Conservation (phyloP, 2,797 vertebrate species). For the Enteromius argenteus region DNA sequence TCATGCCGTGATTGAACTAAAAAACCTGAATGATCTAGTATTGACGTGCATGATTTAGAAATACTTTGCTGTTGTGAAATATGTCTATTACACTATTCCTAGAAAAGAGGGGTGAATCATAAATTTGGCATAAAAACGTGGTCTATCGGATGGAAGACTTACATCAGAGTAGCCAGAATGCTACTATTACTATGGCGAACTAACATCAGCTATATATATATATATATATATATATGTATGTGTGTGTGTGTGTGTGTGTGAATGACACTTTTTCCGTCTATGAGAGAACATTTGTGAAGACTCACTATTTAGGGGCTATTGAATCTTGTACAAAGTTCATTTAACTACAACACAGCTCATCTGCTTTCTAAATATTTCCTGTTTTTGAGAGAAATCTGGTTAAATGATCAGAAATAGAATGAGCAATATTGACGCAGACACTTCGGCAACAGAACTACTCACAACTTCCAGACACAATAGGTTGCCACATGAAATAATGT, state of each 20-base stretch:
- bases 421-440: background rate
- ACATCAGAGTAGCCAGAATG: background rate
- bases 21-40: background rate
- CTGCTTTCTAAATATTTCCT: background rate
- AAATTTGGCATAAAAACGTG: background rate
- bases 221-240: background rate
- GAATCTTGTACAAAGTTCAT: background rate
- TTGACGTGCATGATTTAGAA: background rate
- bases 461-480: background rate
- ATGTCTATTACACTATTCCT: constrained; percentile 9
- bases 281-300: background rate
- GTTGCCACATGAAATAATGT: background rate
- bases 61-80: constrained; percentile 5
- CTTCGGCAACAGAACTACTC: background rate
- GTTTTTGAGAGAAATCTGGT: background rate
- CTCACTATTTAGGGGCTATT: background rate
- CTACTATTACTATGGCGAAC: background rate
- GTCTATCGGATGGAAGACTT: background rate
- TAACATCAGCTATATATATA: background rate
- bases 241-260: background rate
- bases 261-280: background rate
- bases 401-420: background rate
- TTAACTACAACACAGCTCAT: background rate
- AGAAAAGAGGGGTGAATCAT: constrained; percentile 29
- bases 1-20: background rate